Evolutionary conservation across 2,113 vertebrate genomes (phyloP), one percentile per base, ranked within the genome.

Genomic region (Pseudolaguvia tuberculata): DNA sequence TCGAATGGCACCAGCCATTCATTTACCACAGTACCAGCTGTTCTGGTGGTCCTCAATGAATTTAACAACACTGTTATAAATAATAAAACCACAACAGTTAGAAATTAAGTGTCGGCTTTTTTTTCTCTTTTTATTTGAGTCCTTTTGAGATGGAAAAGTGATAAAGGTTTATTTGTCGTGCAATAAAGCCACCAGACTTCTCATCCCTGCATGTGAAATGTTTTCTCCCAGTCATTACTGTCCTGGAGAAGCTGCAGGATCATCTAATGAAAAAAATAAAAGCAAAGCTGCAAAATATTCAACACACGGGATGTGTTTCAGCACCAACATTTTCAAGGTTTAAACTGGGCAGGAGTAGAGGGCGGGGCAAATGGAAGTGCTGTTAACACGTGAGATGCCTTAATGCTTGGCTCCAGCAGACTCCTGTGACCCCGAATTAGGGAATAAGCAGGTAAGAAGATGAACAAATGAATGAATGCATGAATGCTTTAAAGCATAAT

Each of bases 261-360:
- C 45, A 61, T 51, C 57, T 61, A 70, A 76, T 76, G 62, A 62
- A 42, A 70, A 52, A 39, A n/a, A n/a, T n/a, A n/a, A n/a, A 45
- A 18, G 23, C 75, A 59, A 53, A 52, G 47, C 75, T 4, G 48
- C 45, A 31, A 56, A 70, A 69, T 48, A 39, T 69, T 59, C 50
- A 51, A 62, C 27, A 70, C 45, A 7, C 2, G 4, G 56, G 56
- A 27, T 52, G 2, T 48, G 53, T 42, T 42, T 42, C 5, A 7
- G 39, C 39, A 42, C 1, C 39, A 7, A 42, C 5, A 9, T 42
- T 42, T 42, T 42, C 39, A 42, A 6, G 56, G 56, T 23, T 66
- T 59, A 51, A 70, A 67, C 14, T 9, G 5, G 42, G n/a, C 4
- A 42, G 4, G 17, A 27, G 31, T 15, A 7, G 47, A 70, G 70